phyloP scores from a whole-genome alignment of 2,113 vertebrate species.

The Zapus hudsonius region DNA sequence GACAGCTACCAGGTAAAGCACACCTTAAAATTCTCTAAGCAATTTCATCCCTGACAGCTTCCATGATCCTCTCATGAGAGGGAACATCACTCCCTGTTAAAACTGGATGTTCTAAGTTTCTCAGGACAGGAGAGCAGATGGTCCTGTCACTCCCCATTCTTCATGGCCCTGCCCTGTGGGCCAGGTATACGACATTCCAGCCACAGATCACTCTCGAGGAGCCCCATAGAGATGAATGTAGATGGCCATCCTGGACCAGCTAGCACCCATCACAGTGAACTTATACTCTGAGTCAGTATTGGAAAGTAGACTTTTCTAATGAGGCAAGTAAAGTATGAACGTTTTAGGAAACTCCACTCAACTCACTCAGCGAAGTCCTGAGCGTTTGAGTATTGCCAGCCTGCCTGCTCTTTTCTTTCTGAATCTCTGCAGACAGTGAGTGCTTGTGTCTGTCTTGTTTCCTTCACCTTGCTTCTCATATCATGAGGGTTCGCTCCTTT shows the following conservation, averaged over 20 bases:
- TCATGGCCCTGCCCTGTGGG: rapidly evolving
- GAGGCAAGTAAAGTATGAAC: not conserved
- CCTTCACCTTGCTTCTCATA: not conserved
- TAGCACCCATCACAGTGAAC: not conserved
- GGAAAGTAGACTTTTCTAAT: not conserved
- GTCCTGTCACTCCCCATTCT: rapidly evolving
- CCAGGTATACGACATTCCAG: rapidly evolving
- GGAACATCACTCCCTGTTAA: not conserved
- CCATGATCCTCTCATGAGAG: not conserved
- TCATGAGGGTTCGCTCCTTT: not conserved
- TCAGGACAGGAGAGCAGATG: not conserved
- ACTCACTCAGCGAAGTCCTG: not conserved
- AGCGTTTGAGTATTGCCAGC: not conserved
- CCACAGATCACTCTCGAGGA: rapidly evolving
- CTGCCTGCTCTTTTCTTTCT: not conserved
- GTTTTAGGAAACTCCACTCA: not conserved
- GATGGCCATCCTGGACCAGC: no score
- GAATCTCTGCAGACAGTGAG: rapidly evolving
- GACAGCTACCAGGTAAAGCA: not conserved
- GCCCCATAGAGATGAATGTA: no score
- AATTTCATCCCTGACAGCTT: not conserved
- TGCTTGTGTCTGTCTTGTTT: not conserved
- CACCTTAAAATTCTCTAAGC: not conserved
- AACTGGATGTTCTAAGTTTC: not conserved
- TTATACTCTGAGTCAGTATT: not conserved